These are phyloP conservation scores for Coracopsis vasa DNA, from an alignment of 2,113 vertebrate genomes.

Conservation along the genomic window DNA sequence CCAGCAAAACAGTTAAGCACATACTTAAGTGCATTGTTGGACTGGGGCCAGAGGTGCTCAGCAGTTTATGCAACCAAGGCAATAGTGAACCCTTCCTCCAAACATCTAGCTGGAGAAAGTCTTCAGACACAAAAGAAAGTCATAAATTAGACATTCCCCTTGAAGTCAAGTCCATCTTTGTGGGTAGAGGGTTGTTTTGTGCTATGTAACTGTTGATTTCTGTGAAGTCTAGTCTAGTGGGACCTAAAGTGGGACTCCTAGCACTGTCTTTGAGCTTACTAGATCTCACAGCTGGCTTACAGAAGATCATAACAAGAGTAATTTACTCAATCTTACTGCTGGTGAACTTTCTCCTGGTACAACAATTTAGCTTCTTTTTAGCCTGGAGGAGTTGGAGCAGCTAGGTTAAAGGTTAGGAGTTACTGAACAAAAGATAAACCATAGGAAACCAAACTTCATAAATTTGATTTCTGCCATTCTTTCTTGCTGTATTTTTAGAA, in stretches of 20 bases:
- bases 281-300: background rate
- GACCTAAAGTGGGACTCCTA: background rate
- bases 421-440: background rate
- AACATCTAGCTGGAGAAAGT: background rate
- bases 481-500: background rate
- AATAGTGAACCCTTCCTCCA: constrained; percentile 8
- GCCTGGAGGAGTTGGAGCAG: background rate
- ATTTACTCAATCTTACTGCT: background rate
- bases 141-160: constrained; percentile 1
- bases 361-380: background rate
- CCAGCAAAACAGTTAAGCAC: constrained; percentile 24
- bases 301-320: background rate
- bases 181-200: background rate
- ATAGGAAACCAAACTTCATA: background rate
- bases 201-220: background rate
- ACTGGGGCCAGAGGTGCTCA: constrained; percentile 24
- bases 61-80: background rate
- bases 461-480: background rate
- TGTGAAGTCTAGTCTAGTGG: background rate
- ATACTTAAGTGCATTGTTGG: constrained; percentile 41
- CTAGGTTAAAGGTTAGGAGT: background rate
- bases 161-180: background rate
- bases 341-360: background rate
- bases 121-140: constrained; percentile 4
- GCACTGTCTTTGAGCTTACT: background rate